Evolutionary conservation across 2,888 invertebrate genomes (phyloP).

Genomic region (Panorpa germanica): DNA sequence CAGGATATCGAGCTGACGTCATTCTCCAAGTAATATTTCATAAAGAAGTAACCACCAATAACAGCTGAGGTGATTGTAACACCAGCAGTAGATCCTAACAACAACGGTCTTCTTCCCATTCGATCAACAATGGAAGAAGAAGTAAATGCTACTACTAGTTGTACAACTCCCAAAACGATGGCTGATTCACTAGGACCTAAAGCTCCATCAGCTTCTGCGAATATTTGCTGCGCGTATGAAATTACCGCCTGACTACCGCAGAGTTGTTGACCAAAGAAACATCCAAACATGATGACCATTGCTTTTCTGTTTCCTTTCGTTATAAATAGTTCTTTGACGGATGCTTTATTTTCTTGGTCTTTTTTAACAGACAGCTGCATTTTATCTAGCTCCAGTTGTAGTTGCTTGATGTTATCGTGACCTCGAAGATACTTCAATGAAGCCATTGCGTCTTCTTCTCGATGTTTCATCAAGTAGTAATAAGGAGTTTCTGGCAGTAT

Average conservation of each 20-base stretch:
- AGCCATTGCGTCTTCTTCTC: constrained; percentile 29
- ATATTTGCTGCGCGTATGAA: constrained; percentile 39
- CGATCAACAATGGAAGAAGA: constrained; percentile 38
- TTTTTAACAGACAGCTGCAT: constrained; percentile 31
- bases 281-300: constrained; percentile 33
- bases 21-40: constrained; percentile 28
- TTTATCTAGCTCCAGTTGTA: constrained; percentile 34
- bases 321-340: constrained; percentile 29
- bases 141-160: constrained; percentile 31
- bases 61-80: constrained; percentile 31
- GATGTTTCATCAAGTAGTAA: constrained; percentile 28
- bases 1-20: constrained; percentile 28
- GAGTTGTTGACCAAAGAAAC: constrained; percentile 41
- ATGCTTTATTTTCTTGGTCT: constrained; percentile 29
- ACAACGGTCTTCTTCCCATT: constrained; percentile 36
- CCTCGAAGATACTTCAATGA: constrained; percentile 37
- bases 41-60: constrained; percentile 33
- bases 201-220: constrained; percentile 30
- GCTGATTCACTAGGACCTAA: constrained; percentile 29
- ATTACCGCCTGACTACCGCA: constrained; percentile 38
- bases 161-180: constrained; percentile 31
- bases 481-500: constrained; percentile 49
- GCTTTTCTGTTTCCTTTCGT: constrained; percentile 33
- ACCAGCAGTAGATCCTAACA: constrained; percentile 35
- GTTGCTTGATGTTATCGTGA: constrained; percentile 28